phyloP scores from a whole-genome alignment of 2,888 invertebrate genomes.

The Bedellia somnulentella region DNA sequence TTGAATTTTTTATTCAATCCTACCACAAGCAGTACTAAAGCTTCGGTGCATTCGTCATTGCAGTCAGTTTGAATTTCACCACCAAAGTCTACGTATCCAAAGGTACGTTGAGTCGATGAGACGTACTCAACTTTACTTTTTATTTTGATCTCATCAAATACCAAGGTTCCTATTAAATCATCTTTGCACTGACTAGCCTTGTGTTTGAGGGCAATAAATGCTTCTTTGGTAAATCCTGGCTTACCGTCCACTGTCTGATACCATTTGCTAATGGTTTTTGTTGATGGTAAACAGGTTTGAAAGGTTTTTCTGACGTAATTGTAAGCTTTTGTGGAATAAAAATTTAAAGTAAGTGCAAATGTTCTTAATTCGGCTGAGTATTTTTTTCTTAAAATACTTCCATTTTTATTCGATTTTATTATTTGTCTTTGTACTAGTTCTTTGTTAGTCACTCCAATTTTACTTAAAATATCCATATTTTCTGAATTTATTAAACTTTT shows the following conservation, averaged over 20 bases:
- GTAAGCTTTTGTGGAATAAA: conserved; percentile 20
- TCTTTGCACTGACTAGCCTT: conserved; percentile 5
- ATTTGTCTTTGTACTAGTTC: background rate
- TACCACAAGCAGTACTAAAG: conserved; percentile 9
- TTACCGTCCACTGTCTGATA: conserved; percentile 16
- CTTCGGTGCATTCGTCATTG: conserved; percentile 6
- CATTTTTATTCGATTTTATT: background rate
- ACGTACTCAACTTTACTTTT: conserved; percentile 7
- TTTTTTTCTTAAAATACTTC: conserved; percentile 5
- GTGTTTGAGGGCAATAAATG: conserved; percentile 12
- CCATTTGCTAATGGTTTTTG: conserved; percentile 19
- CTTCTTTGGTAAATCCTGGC: conserved; percentile 18
- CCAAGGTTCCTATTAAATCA: background rate
- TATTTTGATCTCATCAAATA: background rate
- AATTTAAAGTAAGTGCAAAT: conserved; percentile 19
- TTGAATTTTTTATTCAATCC: conserved; percentile 9
- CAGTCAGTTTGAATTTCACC: conserved; percentile 4
- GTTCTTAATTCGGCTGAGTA: conserved; percentile 12
- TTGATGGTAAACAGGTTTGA: conserved; percentile 16
- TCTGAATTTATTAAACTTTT: background rate
- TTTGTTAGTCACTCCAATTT: background rate
- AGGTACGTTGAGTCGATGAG: conserved; percentile 11
- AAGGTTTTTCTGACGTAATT: conserved; percentile 19
- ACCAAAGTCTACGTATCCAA: conserved; percentile 6
- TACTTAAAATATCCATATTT: background rate